A percentile compares a stretch with the other conserved stretches of the same genome.
Evolutionary conservation across 2,797 vertebrate genomes (phyloP).

Genomic region (Paramormyrops hopkinsi): DNA sequence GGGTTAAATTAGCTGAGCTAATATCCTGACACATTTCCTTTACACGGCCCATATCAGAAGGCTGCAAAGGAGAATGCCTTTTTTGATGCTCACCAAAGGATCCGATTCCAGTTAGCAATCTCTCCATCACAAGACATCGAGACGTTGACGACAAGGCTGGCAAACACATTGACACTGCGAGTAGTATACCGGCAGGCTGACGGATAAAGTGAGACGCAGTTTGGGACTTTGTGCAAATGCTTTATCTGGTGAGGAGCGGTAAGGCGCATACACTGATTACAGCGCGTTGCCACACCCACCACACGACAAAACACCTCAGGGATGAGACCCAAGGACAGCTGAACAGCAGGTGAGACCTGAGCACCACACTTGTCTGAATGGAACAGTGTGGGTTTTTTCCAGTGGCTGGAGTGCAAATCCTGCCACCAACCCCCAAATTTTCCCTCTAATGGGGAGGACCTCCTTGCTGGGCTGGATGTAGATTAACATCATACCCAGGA

Average conservation of each 20-base stretch:
- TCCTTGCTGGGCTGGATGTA: background rate
- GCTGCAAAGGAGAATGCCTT: background rate
- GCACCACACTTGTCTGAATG: background rate
- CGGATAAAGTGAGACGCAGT: background rate
- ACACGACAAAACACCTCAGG: background rate
- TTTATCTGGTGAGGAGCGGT: background rate
- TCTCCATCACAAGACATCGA: background rate
- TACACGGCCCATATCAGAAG: background rate
- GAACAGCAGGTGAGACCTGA: background rate
- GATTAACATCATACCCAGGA: background rate
- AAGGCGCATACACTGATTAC: background rate
- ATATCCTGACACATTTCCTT: background rate
- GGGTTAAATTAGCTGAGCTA: background rate
- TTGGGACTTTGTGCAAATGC: background rate
- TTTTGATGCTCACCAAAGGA: background rate
- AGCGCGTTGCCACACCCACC: background rate
- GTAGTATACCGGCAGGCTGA: background rate
- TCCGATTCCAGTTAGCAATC: background rate
- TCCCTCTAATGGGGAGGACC: background rate
- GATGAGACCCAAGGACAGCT: background rate
- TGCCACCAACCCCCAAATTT: background rate
- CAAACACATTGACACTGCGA: background rate
- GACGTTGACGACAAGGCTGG: background rate
- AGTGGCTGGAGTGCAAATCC: background rate
- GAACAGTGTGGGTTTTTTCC: background rate